Conservation (phyloP, 2,113 vertebrate species). For the Chascanopsetta lugubris region DNA sequence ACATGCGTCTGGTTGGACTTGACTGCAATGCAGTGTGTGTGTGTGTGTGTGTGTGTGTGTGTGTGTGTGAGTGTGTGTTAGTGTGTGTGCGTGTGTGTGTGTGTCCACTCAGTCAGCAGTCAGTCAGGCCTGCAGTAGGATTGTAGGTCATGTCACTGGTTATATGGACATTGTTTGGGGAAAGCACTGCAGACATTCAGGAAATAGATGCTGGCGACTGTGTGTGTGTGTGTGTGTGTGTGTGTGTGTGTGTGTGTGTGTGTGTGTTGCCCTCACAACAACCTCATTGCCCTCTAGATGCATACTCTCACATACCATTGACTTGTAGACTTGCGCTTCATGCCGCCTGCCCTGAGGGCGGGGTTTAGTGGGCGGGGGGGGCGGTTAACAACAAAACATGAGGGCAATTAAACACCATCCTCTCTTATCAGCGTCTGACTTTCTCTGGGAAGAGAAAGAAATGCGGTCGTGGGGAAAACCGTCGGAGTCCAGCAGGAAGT, state of each 20-base stretch:
- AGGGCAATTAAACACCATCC: constrained; percentile 65
- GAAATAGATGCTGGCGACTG: constrained; percentile 52
- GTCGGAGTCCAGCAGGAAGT: constrained; percentile 57
- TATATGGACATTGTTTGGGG: constrained; percentile 48
- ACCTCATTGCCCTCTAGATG: constrained; percentile 35
- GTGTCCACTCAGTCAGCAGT: constrained; percentile 1
- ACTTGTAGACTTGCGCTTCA: neutral
- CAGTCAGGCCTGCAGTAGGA: constrained; percentile 39
- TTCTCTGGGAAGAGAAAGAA: constrained; percentile 43
- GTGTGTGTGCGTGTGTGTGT: constrained; percentile 14
- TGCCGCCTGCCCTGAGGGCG: constrained; percentile 35
- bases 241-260: constrained; percentile 18
- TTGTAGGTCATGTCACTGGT: constrained; percentile 53
- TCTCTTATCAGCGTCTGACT: constrained; percentile 53
- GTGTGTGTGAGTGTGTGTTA: constrained; percentile 18
- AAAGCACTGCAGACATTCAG: constrained; percentile 55
- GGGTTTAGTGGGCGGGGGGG: too few species aligned
- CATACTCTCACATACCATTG: constrained; percentile 35
- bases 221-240: constrained; percentile 22
- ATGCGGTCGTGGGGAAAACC: constrained; percentile 22
- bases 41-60: constrained; percentile 11
- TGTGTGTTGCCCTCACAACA: constrained; percentile 14
- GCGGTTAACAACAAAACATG: constrained; percentile 54
- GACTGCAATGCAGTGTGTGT: constrained; percentile 36
- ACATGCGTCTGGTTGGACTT: constrained; percentile 19